A percentile compares a stretch with the other conserved stretches of the same genome.
Conservation (phyloP, 2,888 invertebrate species). For the Liodrosophila aerea region DNA sequence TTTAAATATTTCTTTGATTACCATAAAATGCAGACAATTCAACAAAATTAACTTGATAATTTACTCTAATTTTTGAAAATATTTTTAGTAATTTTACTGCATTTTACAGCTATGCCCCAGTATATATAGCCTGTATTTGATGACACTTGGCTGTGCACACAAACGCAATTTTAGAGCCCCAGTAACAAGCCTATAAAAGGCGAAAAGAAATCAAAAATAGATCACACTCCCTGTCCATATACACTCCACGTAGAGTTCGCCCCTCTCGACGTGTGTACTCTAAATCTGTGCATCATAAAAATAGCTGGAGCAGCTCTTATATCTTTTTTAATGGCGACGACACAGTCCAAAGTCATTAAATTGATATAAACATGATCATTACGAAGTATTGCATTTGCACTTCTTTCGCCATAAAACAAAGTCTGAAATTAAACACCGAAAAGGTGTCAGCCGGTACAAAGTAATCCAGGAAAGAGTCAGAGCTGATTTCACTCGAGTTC, state of each 20-base stretch:
- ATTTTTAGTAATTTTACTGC: too few relatives aligned
- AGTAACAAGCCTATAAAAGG: slow-evolving; percentile 2
- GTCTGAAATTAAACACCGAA: slow-evolving; percentile 1
- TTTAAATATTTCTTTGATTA: too few relatives aligned
- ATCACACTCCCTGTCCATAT: slow-evolving; percentile 5
- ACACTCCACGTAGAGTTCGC: neutral
- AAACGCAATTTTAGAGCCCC: too few relatives aligned
- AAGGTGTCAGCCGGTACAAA: slow-evolving; percentile 18
- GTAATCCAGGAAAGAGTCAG: neutral
- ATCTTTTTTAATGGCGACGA: slow-evolving; percentile 27
- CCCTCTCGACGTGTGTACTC: neutral
- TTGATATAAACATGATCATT: slow-evolving; percentile 41
- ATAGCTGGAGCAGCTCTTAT: slow-evolving; percentile 36
- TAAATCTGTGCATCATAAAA: slow-evolving; percentile 31
- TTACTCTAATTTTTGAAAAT: too few relatives aligned
- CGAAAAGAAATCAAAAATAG: slow-evolving; percentile 12
- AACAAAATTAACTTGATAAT: too few relatives aligned
- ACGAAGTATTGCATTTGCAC: slow-evolving; percentile 6
- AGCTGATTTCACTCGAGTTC: too few relatives aligned
- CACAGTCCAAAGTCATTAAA: slow-evolving; percentile 49
- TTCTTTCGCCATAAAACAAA: neutral
- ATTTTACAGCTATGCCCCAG: too few relatives aligned
- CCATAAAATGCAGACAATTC: too few relatives aligned
- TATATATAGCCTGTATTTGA: neutral
- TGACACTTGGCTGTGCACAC: neutral